Percentiles rank a stretch among this genome's conserved stretches.
Evolutionary conservation across 2,888 invertebrate species (phyloP).

Genomic region (Plebejus argus): DNA sequence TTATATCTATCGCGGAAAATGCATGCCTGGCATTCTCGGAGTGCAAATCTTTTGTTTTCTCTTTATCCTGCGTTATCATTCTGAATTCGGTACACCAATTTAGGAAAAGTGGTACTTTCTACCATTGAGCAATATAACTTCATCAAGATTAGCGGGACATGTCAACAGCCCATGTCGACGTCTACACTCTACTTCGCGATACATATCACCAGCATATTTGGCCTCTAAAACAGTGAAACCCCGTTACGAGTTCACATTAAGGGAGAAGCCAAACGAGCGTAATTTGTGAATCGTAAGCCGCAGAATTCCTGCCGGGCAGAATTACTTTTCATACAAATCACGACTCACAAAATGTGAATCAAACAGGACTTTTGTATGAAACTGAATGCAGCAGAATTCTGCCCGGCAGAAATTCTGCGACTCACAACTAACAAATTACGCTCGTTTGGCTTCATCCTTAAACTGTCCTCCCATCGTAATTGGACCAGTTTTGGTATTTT

Average conservation of each 20-base stretch:
- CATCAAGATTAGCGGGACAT: background rate
- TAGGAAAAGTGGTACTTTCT: background rate
- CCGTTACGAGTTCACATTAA: background rate
- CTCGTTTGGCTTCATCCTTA: too few relatives aligned
- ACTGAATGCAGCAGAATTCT: too few relatives aligned
- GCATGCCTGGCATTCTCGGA: too few relatives aligned
- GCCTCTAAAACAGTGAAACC: background rate
- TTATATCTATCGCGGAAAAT: background rate
- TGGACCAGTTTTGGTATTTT: background rate
- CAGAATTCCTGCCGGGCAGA: too few relatives aligned
- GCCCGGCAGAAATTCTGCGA: too few relatives aligned
- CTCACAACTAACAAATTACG: too few relatives aligned
- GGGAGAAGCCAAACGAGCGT: too few relatives aligned
- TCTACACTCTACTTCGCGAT: background rate
- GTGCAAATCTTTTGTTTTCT: too few relatives aligned
- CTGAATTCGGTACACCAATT: background rate
- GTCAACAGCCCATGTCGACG: background rate
- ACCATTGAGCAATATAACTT: background rate
- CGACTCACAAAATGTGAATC: too few relatives aligned
- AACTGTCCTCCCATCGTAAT: background rate
- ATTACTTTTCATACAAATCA: too few relatives aligned
- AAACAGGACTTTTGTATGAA: too few relatives aligned
- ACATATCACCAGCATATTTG: background rate
- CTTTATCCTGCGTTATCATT: background rate
- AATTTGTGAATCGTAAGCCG: too few relatives aligned